Conservation (phyloP, 2,797 vertebrate genomes). For the Premnoplex brunnescens region DNA sequence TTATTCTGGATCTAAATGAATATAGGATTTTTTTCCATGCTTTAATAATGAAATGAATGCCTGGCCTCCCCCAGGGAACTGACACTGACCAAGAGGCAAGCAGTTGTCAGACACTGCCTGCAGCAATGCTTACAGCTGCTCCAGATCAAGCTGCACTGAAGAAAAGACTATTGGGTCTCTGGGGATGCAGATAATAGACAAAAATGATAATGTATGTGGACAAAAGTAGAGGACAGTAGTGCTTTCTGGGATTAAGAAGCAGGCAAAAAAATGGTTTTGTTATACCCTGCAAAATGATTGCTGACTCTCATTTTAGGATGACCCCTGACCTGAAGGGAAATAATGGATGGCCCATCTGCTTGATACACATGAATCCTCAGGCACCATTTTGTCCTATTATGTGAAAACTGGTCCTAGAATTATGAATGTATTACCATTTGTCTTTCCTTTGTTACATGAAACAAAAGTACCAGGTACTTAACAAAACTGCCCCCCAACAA, state of each 20-base stretch:
- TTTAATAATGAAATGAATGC: conserved; percentile 54
- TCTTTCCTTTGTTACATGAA: conserved; percentile 14
- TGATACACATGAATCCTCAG: conserved; percentile 34
- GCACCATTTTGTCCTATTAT: conserved; percentile 41
- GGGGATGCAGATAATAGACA: conserved; percentile 50
- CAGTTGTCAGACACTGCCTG: conserved; percentile 66
- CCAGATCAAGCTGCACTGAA: conserved; percentile 31
- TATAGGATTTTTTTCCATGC: conserved; percentile 45
- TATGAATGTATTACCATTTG: conserved; percentile 22
- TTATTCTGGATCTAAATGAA: conserved; percentile 61
- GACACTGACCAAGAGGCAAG: conserved; percentile 59
- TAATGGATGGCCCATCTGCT: conserved; percentile 54
- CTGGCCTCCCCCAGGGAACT: conserved; percentile 24
- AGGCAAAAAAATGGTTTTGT: conserved; percentile 27
- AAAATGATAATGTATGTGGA: conserved; percentile 65
- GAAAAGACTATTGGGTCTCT: conserved; percentile 56
- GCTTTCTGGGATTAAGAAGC: conserved; percentile 54
- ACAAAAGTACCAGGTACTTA: conserved; percentile 28
- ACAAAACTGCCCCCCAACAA: background rate
- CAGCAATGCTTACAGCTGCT: conserved; percentile 63
- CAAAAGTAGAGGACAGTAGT: conserved; percentile 59
- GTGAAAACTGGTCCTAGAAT: conserved; percentile 45
- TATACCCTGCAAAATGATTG: conserved; percentile 41
- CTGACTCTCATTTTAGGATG: conserved; percentile 31
- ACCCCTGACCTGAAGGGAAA: conserved; percentile 29